Base-by-base conservation (phyloP, 1,140 invertebrate species). In the Phymorhynchus buccinoides region DNA sequence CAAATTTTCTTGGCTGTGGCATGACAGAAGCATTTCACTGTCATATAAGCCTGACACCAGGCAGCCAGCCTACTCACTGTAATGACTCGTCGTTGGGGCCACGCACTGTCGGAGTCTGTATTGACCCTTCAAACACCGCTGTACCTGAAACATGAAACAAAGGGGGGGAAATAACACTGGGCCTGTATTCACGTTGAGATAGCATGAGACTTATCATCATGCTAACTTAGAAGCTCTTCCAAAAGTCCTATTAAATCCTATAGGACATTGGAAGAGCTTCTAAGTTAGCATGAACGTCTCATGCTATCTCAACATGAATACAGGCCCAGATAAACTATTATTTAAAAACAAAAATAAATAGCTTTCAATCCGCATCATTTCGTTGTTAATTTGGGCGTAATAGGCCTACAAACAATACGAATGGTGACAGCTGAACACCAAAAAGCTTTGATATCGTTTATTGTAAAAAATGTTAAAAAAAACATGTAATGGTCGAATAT, bases 121-220 rank as follows among this genome's bases (percentile, higher is more conserved):
- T 84, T 16, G 88, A 89, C 16, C 89, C 89, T 78, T 90, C 84
- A 86, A 90, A 90, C 16, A 88, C 73, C 14, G 87, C 86, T 83
- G 86, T 85, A 18, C 88, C 89, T 90, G 84, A 35, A 89, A 78
- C 39, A 48, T 32, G 75, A 73, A 27, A 30, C n/a, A 81, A 12
- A 32, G 1, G 16, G 4, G 62, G 4, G 32, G 52, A 22, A 81
- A 30, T n/a, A n/a, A n/a, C n/a, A n/a, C n/a, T n/a, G n/a, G n/a
- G n/a, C n/a, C n/a, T n/a, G n/a, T n/a, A n/a, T n/a, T n/a, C n/a
- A n/a, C n/a, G n/a, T n/a, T n/a, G n/a, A n/a, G n/a, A n/a, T n/a
- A n/a, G n/a, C n/a, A n/a, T n/a, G n/a, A n/a, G n/a, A n/a, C n/a
- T n/a, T n/a, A n/a, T n/a, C n/a, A n/a, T n/a, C n/a, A n/a, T n/a